Conservation (phyloP, 2,797 vertebrate genomes). For the Carcharodon carcharias region DNA sequence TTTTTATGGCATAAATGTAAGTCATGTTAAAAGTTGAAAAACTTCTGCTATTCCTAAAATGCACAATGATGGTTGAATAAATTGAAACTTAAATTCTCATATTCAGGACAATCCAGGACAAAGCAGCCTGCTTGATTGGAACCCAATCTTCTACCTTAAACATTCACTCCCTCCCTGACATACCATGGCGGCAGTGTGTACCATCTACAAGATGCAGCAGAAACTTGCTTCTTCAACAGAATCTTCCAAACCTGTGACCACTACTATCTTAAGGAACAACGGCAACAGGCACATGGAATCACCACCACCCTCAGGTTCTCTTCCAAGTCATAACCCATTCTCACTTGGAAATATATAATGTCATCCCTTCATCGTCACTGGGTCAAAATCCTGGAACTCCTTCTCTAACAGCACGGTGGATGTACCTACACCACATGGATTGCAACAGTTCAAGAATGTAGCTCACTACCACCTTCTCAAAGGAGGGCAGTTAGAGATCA, state of each 20-base stretch:
- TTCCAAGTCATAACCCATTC: background rate
- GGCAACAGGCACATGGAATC: background rate
- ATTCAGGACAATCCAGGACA: too few species aligned
- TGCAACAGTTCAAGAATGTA: background rate
- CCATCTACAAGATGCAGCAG: background rate
- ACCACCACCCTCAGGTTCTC: background rate
- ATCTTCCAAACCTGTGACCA: background rate
- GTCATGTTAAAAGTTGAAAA: background rate
- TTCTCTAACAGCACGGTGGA: too few species aligned
- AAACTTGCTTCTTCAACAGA: background rate
- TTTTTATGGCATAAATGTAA: background rate
- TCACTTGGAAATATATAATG: background rate
- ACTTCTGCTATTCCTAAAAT: background rate
- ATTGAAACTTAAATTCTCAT: background rate
- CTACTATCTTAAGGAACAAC: background rate
- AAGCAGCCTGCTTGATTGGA: background rate
- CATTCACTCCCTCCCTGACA: background rate
- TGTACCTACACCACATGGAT: background rate
- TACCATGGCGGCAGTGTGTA: background rate
- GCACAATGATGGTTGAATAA: background rate
- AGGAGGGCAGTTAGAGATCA: background rate
- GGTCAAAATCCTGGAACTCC: background rate
- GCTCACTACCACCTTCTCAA: background rate
- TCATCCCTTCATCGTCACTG: background rate
- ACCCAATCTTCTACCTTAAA: background rate